These are phyloP conservation scores for Scrobipalpa atriplicella DNA, from an alignment of 2,888 invertebrate genomes.

Conservation along the genomic window DNA sequence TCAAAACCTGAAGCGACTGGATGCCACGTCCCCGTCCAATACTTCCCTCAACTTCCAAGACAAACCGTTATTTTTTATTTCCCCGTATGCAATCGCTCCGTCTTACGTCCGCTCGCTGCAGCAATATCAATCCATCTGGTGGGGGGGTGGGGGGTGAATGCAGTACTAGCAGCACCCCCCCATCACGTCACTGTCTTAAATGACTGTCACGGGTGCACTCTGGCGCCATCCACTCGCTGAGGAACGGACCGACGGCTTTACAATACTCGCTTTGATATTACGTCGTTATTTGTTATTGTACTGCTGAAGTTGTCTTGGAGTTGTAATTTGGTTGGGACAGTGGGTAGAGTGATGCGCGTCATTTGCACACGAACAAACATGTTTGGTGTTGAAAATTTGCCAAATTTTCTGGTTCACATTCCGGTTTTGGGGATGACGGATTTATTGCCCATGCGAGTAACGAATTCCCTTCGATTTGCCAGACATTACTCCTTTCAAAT, in stretches of 20 bases:
- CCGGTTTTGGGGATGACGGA: neutral
- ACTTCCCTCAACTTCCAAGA: conserved; percentile 14
- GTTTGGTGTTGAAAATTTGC: conserved; percentile 3
- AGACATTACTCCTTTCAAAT: no score
- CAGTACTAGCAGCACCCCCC: conserved; percentile 33
- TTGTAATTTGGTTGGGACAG: conserved; percentile 18
- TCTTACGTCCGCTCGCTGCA: conserved; percentile 77
- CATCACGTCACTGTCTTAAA: conserved; percentile 81
- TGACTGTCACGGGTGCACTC: conserved; percentile 81
- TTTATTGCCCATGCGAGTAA: neutral
- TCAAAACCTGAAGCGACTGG: neutral
- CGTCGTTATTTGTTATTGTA: conserved; percentile 73
- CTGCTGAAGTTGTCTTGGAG: conserved; percentile 45
- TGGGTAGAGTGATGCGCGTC: conserved; percentile 9
- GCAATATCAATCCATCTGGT: conserved; percentile 82
- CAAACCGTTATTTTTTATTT: conserved; percentile 39
- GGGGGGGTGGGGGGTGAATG: conserved; percentile 47
- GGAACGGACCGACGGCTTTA: conserved; percentile 72
- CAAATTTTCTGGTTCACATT: neutral
- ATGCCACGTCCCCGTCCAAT: conserved; percentile 18
- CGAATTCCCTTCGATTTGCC: no score
- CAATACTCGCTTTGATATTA: conserved; percentile 69
- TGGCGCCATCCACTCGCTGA: conserved; percentile 62
- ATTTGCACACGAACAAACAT: conserved; percentile 3
- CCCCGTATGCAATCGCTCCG: conserved; percentile 76